Conservation (phyloP, 2,888 invertebrate genomes). For the Junonia oenone region DNA sequence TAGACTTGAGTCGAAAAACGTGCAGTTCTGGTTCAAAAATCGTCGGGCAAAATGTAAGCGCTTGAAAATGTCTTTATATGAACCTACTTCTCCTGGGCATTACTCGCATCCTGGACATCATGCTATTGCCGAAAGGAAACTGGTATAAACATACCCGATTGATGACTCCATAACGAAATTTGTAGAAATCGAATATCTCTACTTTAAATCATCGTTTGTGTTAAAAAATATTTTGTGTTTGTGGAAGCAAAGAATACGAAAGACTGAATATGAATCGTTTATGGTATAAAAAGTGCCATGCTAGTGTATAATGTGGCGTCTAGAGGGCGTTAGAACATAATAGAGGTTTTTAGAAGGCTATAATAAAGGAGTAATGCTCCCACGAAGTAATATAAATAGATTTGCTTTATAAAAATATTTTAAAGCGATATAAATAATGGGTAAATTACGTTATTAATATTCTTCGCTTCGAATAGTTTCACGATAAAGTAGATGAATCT, state of each 20-base stretch:
- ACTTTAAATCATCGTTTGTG: conserved; percentile 8
- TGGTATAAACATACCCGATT: conserved; percentile 49
- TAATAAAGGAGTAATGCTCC: conserved; percentile 12
- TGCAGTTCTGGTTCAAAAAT: conserved; percentile 99
- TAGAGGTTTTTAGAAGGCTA: conserved; percentile 15
- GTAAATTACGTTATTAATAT: conserved; percentile 18
- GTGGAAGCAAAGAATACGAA: conserved; percentile 47
- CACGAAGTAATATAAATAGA: background rate
- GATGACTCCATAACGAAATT: background rate
- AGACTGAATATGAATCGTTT: conserved; percentile 69
- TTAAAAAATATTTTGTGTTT: conserved; percentile 28
- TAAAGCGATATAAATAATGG: conserved; percentile 28
- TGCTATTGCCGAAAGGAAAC: conserved; percentile 75
- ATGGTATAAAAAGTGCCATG: conserved; percentile 72
- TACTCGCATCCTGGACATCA: conserved; percentile 78
- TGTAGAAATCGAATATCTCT: background rate
- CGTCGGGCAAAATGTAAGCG: conserved; percentile 98
- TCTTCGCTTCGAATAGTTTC: conserved; percentile 43
- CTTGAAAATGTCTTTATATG: conserved; percentile 93
- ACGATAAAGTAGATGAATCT: conserved; percentile 58
- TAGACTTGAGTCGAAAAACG: conserved; percentile 98
- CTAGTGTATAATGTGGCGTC: conserved; percentile 62
- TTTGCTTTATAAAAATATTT: conserved; percentile 24
- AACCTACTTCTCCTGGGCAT: conserved; percentile 83
- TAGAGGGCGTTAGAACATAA: conserved; percentile 12